Evolutionary conservation across 2,797 vertebrate genomes (phyloP).

Genomic region (Sebastes iracundus): DNA sequence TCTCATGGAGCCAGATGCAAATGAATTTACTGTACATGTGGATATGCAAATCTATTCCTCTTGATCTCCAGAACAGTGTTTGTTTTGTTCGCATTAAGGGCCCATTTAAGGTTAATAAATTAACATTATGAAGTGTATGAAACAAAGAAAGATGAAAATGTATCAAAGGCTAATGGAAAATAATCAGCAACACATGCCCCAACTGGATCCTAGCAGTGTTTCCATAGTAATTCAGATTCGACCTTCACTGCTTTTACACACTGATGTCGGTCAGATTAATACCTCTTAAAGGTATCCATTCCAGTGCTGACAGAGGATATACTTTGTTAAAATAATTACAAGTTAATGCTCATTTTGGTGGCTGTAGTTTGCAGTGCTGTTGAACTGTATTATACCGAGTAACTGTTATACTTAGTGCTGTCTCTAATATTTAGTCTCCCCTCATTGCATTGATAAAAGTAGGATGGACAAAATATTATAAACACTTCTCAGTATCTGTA

Average conservation of each 20-base stretch:
- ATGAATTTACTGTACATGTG: conserved; percentile 20
- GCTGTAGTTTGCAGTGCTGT: not conserved
- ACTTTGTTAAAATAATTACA: not conserved
- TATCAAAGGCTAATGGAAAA: not conserved
- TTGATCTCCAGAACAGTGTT: conserved; percentile 8
- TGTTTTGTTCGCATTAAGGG: conserved; percentile 33
- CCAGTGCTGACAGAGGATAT: not conserved
- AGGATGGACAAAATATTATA: not conserved
- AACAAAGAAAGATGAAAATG: not conserved
- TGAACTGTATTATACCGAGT: not conserved
- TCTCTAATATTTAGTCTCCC: not conserved
- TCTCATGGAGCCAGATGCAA: conserved; percentile 35
- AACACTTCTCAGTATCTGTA: not conserved
- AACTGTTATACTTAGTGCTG: not conserved
- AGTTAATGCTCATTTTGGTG: not conserved
- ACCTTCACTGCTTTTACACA: not conserved
- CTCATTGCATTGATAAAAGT: not conserved
- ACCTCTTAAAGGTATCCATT: not conserved
- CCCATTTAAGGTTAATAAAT: not conserved
- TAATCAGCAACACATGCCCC: not conserved
- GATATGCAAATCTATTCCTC: conserved; percentile 43
- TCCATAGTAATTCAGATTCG: not conserved
- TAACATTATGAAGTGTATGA: not conserved
- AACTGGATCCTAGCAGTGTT: not conserved
- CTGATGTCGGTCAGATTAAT: not conserved